phyloP scores from a whole-genome alignment of 2,113 vertebrate genomes.

The Perca schrenkii region DNA sequence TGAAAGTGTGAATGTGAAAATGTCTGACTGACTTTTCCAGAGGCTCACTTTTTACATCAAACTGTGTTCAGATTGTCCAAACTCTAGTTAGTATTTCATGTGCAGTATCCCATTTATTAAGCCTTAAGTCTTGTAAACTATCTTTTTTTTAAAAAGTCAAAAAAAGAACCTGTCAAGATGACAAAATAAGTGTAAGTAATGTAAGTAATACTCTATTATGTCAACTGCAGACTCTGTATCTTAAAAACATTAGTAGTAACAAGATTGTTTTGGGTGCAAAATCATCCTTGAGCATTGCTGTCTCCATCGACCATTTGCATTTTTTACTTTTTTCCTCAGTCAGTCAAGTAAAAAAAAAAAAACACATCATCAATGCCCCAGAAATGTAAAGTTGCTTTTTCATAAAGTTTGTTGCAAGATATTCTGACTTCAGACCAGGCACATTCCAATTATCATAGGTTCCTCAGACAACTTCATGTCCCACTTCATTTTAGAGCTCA shows the following conservation, averaged over 20 bases:
- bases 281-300: no score
- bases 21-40: not conserved
- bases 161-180: no score
- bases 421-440: conserved; percentile 8
- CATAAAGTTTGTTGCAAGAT: conserved; percentile 18
- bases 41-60: not conserved
- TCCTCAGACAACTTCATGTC: conserved; percentile 30
- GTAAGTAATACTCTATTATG: no score
- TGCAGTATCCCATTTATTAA: not conserved
- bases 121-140: not conserved
- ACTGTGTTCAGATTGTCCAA: not conserved
- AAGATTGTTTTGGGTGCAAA: no score
- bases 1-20: not conserved
- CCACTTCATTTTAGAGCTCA: conserved; percentile 31
- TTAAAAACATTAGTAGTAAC: no score
- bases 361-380: not conserved
- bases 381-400: not conserved
- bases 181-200: no score
- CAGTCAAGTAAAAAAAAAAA: not conserved
- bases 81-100: not conserved
- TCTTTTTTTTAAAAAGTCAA: no score
- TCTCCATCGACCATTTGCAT: no score
- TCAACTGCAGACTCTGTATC: no score
- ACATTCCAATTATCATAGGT: conserved; percentile 3
- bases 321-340: no score